These are phyloP conservation scores for Popillia japonica DNA, from an alignment of 1,140 invertebrate species.

Conservation along the genomic window DNA sequence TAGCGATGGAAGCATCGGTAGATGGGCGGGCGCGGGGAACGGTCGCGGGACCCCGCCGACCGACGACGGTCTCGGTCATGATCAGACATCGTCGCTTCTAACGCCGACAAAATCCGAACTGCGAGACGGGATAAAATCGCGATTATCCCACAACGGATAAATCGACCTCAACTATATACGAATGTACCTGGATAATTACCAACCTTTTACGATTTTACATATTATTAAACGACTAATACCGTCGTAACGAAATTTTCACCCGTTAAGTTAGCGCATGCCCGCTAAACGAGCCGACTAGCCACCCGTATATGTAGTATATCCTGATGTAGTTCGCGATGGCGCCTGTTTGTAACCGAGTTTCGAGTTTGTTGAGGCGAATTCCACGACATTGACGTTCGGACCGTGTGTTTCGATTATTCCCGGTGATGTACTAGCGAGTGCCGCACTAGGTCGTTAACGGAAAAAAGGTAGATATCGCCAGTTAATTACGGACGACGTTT, in stretches of 20 bases:
- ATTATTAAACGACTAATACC: neutral
- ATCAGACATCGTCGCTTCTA: neutral
- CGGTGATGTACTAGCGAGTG: neutral
- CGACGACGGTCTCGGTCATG: neutral
- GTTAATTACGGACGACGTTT: neutral
- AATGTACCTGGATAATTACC: slow-evolving; percentile 1
- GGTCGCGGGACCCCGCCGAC: neutral
- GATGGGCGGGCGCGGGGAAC: neutral
- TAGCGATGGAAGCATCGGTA: neutral
- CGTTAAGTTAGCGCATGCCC: slow-evolving; percentile 7
- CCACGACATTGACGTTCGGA: neutral
- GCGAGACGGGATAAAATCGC: neutral
- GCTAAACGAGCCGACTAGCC: neutral
- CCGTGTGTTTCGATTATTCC: neutral
- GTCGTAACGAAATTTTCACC: neutral
- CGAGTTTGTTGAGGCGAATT: neutral
- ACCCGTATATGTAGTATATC: slow-evolving; percentile 9
- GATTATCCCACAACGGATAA: slow-evolving; percentile 1
- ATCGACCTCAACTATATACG: neutral
- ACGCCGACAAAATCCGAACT: neutral
- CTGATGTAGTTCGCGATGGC: neutral
- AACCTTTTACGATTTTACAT: neutral
- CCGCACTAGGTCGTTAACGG: neutral
- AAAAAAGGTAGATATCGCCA: slow-evolving; percentile 3
- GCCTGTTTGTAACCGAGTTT: slow-evolving; percentile 9